A percentile compares a stretch with the other conserved stretches of the same genome.
These are phyloP conservation scores for Hyles euphorbiae DNA, from an alignment of 1,140 invertebrate genomes.

Conservation along the genomic window DNA sequence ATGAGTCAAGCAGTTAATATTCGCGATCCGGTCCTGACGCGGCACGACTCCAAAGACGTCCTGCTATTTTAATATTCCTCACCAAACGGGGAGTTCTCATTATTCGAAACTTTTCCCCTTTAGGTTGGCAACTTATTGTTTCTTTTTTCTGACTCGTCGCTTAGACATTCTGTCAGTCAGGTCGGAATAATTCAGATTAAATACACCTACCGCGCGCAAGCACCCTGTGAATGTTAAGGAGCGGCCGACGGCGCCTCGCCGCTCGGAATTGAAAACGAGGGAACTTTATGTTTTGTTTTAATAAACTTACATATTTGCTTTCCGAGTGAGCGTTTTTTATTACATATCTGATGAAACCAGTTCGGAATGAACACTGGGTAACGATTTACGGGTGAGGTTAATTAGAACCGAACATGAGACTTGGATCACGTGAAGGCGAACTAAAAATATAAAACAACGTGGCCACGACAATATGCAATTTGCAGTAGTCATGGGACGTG, in stretches of 20 bases:
- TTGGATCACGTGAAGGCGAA: no score
- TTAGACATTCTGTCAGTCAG: constrained; percentile 67
- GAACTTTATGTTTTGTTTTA: constrained; percentile 59
- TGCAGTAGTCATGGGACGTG: background rate
- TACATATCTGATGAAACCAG: constrained; percentile 47
- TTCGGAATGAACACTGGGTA: constrained; percentile 27
- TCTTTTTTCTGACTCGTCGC: constrained; percentile 42
- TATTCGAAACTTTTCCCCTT: constrained; percentile 44
- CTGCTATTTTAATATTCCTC: constrained; percentile 59
- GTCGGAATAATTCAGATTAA: constrained; percentile 68
- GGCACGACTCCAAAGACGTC: constrained; percentile 29
- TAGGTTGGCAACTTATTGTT: constrained; percentile 48
- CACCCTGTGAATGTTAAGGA: constrained; percentile 54
- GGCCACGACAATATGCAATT: background rate
- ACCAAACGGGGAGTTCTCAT: constrained; percentile 48
- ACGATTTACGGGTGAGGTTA: background rate
- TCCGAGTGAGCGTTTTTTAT: constrained; percentile 53
- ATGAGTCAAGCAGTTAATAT: constrained; percentile 56
- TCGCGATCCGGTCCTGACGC: constrained; percentile 40
- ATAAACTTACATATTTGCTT: constrained; percentile 62
- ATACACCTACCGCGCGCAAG: constrained; percentile 56
- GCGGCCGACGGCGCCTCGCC: constrained; percentile 37
- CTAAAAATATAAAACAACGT: background rate
- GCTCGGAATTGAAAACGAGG: constrained; percentile 60
- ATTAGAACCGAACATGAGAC: no score